Conservation (phyloP, 1,140 invertebrate genomes). For the Cepaea nemoralis region DNA sequence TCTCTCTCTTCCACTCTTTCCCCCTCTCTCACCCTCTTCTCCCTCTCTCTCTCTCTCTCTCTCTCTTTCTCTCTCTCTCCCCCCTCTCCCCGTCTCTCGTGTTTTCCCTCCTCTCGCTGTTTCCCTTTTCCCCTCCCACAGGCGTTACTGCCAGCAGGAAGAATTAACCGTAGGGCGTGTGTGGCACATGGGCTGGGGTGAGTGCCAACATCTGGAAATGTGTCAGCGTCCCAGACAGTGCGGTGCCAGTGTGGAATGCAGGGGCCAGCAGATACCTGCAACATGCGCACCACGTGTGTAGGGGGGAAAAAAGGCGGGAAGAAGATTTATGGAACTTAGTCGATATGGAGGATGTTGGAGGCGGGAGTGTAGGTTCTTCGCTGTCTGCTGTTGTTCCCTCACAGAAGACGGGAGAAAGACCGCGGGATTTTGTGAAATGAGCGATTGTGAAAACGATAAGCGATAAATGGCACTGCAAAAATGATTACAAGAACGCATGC, state of each 20-base stretch:
- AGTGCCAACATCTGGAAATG: constrained; percentile 51
- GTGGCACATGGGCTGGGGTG: constrained; percentile 30
- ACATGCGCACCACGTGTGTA: constrained; percentile 27
- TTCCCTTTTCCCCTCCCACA: neutral
- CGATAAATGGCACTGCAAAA: too few species aligned
- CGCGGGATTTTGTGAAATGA: too few species aligned
- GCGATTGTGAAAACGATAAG: too few species aligned
- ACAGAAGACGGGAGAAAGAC: too few species aligned
- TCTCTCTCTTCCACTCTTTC: neutral
- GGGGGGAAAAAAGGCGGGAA: neutral
- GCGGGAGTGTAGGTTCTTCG: neutral
- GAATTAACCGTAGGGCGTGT: constrained; percentile 26
- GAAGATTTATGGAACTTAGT: neutral
- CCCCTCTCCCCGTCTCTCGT: neutral
- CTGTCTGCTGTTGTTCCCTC: too few species aligned
- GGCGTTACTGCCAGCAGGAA: neutral
- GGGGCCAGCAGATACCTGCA: constrained; percentile 35
- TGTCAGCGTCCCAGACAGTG: constrained; percentile 49
- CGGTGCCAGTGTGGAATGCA: constrained; percentile 45
- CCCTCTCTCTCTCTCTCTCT: too few species aligned
- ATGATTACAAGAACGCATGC: too few species aligned
- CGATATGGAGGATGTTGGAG: neutral
- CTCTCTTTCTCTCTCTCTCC: too few species aligned
- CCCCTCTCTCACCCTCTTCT: too few species aligned
- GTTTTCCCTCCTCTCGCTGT: neutral